Conservation (phyloP, 1,140 invertebrate species). For the Aricia agestis region DNA sequence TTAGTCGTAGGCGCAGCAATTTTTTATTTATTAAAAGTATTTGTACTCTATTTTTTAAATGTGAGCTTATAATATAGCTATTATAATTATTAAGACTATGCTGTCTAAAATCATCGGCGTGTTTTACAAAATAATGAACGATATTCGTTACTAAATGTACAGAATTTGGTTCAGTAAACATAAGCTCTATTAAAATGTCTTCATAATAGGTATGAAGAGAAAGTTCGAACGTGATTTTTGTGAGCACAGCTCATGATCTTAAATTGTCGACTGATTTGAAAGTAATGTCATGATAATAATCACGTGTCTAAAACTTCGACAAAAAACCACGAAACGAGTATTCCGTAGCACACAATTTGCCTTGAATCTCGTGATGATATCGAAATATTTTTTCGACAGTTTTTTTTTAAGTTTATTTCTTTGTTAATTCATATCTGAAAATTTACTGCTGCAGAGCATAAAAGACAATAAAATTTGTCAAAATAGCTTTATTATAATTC, state of each 20-base stretch:
- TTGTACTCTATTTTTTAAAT: not conserved
- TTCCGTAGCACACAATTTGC: not conserved
- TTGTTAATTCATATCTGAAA: not conserved
- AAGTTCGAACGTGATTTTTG: constrained; percentile 7
- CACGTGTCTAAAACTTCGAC: not conserved
- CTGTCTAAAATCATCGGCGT: not conserved
- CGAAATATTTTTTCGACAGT: not conserved
- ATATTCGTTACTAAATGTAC: not conserved
- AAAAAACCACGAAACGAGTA: not conserved
- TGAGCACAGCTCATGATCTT: not conserved
- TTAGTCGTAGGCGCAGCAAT: too few species aligned
- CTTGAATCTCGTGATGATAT: not conserved
- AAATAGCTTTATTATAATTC: constrained; percentile 1
- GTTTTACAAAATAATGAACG: not conserved
- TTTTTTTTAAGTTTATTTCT: too few species aligned
- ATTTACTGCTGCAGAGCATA: not conserved
- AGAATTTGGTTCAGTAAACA: not conserved
- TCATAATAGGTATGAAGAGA: constrained; percentile 6
- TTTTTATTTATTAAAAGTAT: not conserved
- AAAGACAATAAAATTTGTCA: constrained; percentile 1
- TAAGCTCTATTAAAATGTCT: not conserved
- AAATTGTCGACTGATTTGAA: not conserved
- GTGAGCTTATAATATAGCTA: not conserved
- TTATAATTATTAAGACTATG: too few species aligned
- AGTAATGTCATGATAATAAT: constrained; percentile 3